Conservation (phyloP, 1,140 invertebrate genomes). For the Dreissena rostriformis region DNA sequence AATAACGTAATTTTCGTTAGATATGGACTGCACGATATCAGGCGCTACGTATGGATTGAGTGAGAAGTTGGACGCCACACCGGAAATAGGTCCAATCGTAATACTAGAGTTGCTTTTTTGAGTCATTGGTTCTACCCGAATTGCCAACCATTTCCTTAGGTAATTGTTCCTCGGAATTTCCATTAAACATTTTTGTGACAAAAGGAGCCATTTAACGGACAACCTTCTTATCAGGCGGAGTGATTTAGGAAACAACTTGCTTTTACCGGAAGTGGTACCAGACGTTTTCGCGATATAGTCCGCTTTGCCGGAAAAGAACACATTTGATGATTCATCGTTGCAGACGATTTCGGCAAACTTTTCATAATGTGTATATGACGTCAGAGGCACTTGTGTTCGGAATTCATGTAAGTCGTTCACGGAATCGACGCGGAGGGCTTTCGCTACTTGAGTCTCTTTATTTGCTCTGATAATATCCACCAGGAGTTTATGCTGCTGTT, state of each 20-base stretch:
- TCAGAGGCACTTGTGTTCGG: conserved; percentile 16
- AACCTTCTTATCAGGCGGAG: neutral
- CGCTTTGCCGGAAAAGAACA: conserved; percentile 38
- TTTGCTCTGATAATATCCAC: conserved; percentile 16
- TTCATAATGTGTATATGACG: conserved; percentile 22
- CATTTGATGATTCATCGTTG: conserved; percentile 10
- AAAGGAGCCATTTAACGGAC: conserved; percentile 6
- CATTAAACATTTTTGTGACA: conserved; percentile 19
- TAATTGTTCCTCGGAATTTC: conserved; percentile 28
- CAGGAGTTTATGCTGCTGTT: conserved; percentile 18
- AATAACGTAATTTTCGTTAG: conserved; percentile 37
- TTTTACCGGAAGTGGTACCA: conserved; percentile 40
- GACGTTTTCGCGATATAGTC: conserved; percentile 52
- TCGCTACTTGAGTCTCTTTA: conserved; percentile 16
- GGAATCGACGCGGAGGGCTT: conserved; percentile 3
- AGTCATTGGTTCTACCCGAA: neutral
- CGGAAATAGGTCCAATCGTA: conserved; percentile 28
- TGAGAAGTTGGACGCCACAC: conserved; percentile 17
- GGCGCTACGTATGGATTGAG: conserved; percentile 30
- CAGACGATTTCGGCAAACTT: neutral
- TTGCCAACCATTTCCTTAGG: conserved; percentile 27
- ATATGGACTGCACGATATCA: neutral
- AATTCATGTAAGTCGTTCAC: conserved; percentile 26
- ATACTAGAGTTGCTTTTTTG: conserved; percentile 14
- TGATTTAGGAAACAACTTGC: conserved; percentile 48